Percentiles rank a stretch among this genome's conserved stretches.
These are phyloP conservation scores for Brachynemurus nebulosus DNA, from an alignment of 2,888 invertebrate genomes.

Conservation along the genomic window DNA sequence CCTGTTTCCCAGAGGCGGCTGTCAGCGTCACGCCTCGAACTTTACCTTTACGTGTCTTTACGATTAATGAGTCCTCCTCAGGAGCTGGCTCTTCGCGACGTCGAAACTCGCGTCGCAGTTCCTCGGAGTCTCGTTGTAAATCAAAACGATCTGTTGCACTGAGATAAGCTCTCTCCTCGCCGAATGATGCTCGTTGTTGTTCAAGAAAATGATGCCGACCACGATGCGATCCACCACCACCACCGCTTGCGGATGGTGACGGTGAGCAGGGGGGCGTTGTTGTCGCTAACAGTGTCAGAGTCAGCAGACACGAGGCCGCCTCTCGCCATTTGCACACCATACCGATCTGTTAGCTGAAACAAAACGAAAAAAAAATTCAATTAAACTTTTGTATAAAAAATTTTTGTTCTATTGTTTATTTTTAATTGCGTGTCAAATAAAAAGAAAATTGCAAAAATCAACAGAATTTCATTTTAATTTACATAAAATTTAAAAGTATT, in stretches of 20 bases:
- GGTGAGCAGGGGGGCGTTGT: constrained; percentile 2
- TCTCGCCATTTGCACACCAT: constrained; percentile 7
- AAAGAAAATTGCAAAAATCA: too few relatives aligned
- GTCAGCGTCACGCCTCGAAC: constrained; percentile 60
- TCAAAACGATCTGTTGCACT: constrained; percentile 32
- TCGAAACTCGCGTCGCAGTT: constrained; percentile 27
- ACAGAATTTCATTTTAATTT: too few relatives aligned
- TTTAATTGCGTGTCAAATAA: too few relatives aligned
- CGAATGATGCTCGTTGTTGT: constrained; percentile 22
- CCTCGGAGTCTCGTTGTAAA: constrained; percentile 30
- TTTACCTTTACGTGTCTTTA: constrained; percentile 63
- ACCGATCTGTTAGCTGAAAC: constrained; percentile 5
- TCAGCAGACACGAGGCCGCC: constrained; percentile 4
- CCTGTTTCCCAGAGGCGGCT: constrained; percentile 61
- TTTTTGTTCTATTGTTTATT: too few relatives aligned
- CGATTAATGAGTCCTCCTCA: constrained; percentile 55
- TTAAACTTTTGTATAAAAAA: too few relatives aligned
- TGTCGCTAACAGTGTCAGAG: constrained; percentile 2
- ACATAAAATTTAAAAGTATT: too few relatives aligned
- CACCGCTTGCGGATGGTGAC: constrained; percentile 1
- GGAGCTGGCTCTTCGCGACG: constrained; percentile 27
- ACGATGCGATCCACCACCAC: constrained; percentile 1
- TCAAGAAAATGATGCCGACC: constrained; percentile 7
- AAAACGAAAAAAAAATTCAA: constrained; percentile 4
- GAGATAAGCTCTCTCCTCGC: constrained; percentile 26